Base-by-base conservation (phyloP, 1,140 invertebrate species). In the Zaprionus ornatus region DNA sequence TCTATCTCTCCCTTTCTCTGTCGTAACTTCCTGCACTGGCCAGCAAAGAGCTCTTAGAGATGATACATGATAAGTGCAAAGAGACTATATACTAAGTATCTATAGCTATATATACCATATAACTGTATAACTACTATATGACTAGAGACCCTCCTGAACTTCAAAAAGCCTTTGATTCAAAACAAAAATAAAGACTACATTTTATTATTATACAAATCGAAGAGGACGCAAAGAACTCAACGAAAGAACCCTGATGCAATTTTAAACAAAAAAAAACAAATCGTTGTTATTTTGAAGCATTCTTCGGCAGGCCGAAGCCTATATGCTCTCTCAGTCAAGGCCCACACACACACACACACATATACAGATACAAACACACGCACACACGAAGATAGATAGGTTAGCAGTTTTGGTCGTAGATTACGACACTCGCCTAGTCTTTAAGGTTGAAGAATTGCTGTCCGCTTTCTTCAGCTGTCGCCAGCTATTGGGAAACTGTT, bases 281-380 rank as follows among this genome's bases (percentile, higher is more conserved):
- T 21, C 55, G 29, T 42, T 48, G 60, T 55, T 74, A 71, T 48
- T 23, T n/a, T 10, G 57, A 67, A 69, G 76, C 79, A 82, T 61
- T 68, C 82, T 86, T 86, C 82, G 82, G 82, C 82, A 86, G 83
- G 83, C 82, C 82, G 82, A 86, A 82, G 82, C 37, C 63, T 61
- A 69, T 71, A 78, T 85, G 78, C 81, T 84, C 80, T 74, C 48
- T 69, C 61, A 56, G 35, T 56, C 29, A 73, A 55, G 23, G 48
- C 64, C 55, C 29, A 60, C 45, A 62, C 4, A 67, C 27, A 21
- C 21, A 59, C n/a, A 48, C n/a, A 64, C 15, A 52, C 29, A 10
- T 32, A 32, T 32, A 32, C 29, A 32, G 9, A 15, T 3, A 54
- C 25, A 61, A 29, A 45, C n/a, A 13, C 15, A 57, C 52, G 70